Percentiles rank a stretch among this genome's conserved stretches.
phyloP scores from a whole-genome alignment of 2,888 invertebrate species.

The Drosophila anceps region DNA sequence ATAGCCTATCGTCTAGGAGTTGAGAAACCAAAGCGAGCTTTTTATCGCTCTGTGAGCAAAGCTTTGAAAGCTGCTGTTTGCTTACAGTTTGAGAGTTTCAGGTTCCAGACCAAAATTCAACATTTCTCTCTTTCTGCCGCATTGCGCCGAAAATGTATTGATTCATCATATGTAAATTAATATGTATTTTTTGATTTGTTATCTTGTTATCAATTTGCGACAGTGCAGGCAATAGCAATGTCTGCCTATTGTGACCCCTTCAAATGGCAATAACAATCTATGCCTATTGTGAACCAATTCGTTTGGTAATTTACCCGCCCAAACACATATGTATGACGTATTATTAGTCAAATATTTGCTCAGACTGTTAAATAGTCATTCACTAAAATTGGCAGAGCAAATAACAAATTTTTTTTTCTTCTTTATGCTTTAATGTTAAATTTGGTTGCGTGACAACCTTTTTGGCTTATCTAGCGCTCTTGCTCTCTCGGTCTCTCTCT shows the following conservation, averaged over 20 bases:
- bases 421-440: constrained; percentile 30
- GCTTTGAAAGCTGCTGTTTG: constrained; percentile 31
- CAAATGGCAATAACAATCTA: constrained; percentile 46
- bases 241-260: constrained; percentile 41
- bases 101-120: constrained; percentile 1
- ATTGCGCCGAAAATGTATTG: constrained; percentile 58
- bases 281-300: constrained; percentile 37
- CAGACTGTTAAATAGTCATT: constrained; percentile 70
- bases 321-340: constrained; percentile 52
- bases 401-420: constrained; percentile 42
- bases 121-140: constrained; percentile 47
- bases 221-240: constrained; percentile 1
- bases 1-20: constrained; percentile 53
- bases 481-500: background rate
- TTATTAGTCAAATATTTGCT: constrained; percentile 64
- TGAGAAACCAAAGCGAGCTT: constrained; percentile 41
- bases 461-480: constrained; percentile 10
- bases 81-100: constrained; percentile 43
- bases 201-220: constrained; percentile 62
- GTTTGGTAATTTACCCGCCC: constrained; percentile 40
- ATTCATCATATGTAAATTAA: constrained; percentile 57
- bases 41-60: constrained; percentile 32
- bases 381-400: constrained; percentile 60
- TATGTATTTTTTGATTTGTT: constrained; percentile 50
- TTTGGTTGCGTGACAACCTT: constrained; percentile 41